Conservation (phyloP, 2,888 invertebrate species). For the Cyclophora albipunctata region DNA sequence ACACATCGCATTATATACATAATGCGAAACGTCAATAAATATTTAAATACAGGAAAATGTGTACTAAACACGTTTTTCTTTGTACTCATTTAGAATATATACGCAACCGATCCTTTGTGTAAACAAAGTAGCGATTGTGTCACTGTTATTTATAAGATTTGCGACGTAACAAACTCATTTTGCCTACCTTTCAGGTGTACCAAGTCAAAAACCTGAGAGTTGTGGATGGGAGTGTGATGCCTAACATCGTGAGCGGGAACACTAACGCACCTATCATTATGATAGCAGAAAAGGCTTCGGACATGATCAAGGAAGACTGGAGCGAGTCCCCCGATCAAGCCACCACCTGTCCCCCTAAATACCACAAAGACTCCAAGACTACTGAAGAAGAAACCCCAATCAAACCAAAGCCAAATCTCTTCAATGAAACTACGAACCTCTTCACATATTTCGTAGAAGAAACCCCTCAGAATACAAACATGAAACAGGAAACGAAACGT, state of each 20-base stretch:
- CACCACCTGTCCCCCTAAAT: constrained; percentile 22
- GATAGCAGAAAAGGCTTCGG: constrained; percentile 89
- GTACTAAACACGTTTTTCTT: too few species aligned
- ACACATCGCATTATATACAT: too few species aligned
- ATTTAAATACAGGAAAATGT: too few species aligned
- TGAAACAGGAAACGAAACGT: neutral
- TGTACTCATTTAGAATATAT: too few species aligned
- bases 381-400: constrained; percentile 24
- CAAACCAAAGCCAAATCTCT: constrained; percentile 21
- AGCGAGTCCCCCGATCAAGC: constrained; percentile 22
- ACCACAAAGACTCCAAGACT: constrained; percentile 20
- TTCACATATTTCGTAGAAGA: constrained; percentile 33
- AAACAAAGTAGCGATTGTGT: too few species aligned
- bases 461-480: constrained; percentile 3
- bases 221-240: constrained; percentile 90
- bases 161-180: too few species aligned
- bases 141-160: too few species aligned
- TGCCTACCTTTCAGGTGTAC: constrained; percentile 63
- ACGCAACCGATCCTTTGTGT: too few species aligned
- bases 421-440: constrained; percentile 46
- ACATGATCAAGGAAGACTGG: constrained; percentile 88
- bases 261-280: constrained; percentile 89
- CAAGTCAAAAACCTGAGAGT: constrained; percentile 82
- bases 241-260: constrained; percentile 84
- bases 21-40: too few species aligned